These are phyloP conservation scores for Engraulis encrasicolus DNA, from an alignment of 2,113 vertebrate species.

Conservation along the genomic window DNA sequence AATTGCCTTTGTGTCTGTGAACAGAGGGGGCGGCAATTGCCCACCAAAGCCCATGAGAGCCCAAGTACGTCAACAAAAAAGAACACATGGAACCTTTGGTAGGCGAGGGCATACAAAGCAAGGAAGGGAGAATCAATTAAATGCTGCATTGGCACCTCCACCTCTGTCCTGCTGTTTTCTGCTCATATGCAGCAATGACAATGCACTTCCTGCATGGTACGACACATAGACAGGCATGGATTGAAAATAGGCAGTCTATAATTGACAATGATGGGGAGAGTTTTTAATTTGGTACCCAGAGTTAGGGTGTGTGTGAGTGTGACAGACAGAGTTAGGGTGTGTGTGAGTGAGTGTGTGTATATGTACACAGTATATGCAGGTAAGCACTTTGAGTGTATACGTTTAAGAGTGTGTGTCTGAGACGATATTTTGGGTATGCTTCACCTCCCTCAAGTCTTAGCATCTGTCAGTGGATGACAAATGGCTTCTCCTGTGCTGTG, in stretches of 20 bases:
- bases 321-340: not conserved
- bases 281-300: not conserved
- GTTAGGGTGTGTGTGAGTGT: not conserved
- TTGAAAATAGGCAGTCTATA: not conserved
- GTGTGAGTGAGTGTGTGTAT: not conserved
- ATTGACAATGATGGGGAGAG: not conserved
- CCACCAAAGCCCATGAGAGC: not conserved
- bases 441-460: not conserved
- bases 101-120: not conserved
- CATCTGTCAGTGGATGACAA: conserved; percentile 34
- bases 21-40: not conserved
- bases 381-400: no score
- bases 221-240: not conserved
- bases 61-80: not conserved
- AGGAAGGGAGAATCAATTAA: not conserved
- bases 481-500: conserved; percentile 21
- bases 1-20: conserved; percentile 10
- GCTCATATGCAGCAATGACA: not conserved
- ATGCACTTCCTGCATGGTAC: not conserved
- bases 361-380: no score
- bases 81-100: not conserved
- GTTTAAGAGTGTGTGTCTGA: no score
- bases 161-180: not conserved
- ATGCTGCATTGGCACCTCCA: not conserved
- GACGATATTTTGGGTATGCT: conserved; percentile 3